Conservation (phyloP, 1,140 invertebrate species). For the Drosophila guanche region DNA sequence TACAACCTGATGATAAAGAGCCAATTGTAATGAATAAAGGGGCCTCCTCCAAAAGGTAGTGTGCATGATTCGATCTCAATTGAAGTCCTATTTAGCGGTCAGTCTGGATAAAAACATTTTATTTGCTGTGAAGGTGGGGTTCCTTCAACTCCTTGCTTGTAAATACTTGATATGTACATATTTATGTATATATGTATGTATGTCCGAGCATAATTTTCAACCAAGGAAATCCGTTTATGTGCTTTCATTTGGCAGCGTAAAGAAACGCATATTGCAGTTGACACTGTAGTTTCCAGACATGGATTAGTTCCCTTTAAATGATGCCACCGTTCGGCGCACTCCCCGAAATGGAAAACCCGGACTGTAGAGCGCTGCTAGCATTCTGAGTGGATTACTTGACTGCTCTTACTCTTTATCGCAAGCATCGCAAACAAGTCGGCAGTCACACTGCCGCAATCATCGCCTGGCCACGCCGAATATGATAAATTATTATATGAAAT, state of each 20-base stretch:
- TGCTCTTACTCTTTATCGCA: neutral
- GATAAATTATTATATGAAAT: constrained; percentile 38
- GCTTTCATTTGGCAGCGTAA: constrained; percentile 48
- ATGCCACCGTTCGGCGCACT: constrained; percentile 21
- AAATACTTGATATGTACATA: no score
- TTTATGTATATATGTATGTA: no score
- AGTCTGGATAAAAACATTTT: neutral
- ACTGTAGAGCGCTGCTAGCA: constrained; percentile 10
- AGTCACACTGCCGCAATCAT: constrained; percentile 2
- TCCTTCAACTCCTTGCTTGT: no score
- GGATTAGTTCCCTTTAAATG: constrained; percentile 49
- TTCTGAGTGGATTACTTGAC: constrained; percentile 42
- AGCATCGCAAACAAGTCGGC: no score
- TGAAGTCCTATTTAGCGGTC: constrained; percentile 38
- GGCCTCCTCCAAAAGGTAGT: constrained; percentile 21
- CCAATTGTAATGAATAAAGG: constrained; percentile 14
- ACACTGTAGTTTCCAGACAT: constrained; percentile 27
- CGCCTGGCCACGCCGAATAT: constrained; percentile 1
- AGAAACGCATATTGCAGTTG: constrained; percentile 54
- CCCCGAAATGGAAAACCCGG: constrained; percentile 1
- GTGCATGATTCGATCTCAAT: constrained; percentile 36
- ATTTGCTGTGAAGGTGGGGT: no score
- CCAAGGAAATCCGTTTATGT: constrained; percentile 21
- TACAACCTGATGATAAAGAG: constrained; percentile 54
- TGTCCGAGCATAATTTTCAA: no score